These are phyloP conservation scores for Drosophila tani DNA, from an alignment of 1,140 invertebrate species.

Conservation along the genomic window DNA sequence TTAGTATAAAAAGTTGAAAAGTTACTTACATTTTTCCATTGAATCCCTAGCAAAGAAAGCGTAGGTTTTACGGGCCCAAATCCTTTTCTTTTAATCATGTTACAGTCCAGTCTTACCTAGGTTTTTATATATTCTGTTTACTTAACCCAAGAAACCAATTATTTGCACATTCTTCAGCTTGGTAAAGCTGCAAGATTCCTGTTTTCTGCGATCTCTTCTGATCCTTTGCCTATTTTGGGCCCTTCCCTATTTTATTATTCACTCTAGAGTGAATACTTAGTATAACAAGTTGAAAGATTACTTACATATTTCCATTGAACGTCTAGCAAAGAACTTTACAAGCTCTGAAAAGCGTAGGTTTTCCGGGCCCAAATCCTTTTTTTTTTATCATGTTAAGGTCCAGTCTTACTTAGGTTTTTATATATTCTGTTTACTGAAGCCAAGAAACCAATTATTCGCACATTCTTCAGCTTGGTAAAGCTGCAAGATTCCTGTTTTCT, in stretches of 20 bases:
- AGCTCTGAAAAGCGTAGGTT: background rate
- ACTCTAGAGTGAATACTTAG: too few relatives aligned
- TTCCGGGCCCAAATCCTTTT: background rate
- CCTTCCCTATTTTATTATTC: constrained; percentile 29
- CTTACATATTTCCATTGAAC: too few relatives aligned
- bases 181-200: constrained; percentile 16
- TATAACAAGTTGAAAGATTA: too few relatives aligned
- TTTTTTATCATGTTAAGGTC: background rate
- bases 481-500: constrained; percentile 28
- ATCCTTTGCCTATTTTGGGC: constrained; percentile 27
- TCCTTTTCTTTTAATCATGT: background rate
- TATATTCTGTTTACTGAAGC: background rate
- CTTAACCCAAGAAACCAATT: constrained; percentile 3
- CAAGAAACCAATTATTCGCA: constrained; percentile 10
- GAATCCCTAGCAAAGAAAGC: too few relatives aligned
- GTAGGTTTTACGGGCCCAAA: background rate
- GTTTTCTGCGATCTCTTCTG: constrained; percentile 25
- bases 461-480: constrained; percentile 2
- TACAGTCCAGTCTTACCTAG: background rate
- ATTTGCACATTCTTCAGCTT: constrained; percentile 4
- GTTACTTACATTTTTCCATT: too few relatives aligned
- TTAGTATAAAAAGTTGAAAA: too few relatives aligned
- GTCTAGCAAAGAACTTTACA: background rate
- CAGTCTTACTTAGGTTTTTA: background rate
- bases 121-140: background rate